phyloP scores from a whole-genome alignment of 2,888 invertebrate genomes.

The Platycnemis pennipes region DNA sequence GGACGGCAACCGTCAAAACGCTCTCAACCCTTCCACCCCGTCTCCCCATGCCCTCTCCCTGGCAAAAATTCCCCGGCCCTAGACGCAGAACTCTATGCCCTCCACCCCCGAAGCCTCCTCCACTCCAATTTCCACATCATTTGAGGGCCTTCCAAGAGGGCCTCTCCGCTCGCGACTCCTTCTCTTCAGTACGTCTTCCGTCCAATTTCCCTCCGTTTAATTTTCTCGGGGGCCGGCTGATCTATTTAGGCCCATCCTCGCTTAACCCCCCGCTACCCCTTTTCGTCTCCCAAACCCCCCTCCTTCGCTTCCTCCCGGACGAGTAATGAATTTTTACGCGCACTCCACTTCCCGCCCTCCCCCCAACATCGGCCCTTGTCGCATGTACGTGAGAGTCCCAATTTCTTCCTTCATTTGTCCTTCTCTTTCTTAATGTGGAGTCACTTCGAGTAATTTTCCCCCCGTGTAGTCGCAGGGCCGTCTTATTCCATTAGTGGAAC shows the following conservation, averaged over 20 bases:
- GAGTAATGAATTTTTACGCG: not conserved
- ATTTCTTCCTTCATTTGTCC: not conserved
- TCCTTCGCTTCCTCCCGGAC: not conserved
- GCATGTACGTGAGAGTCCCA: not conserved
- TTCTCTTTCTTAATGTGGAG: not conserved
- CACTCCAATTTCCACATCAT: not conserved
- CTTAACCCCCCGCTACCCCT: not conserved
- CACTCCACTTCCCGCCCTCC: not conserved
- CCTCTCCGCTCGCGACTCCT: not conserved
- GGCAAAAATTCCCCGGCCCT: not conserved
- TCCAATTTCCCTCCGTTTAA: conserved; percentile 29
- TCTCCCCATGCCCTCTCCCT: not conserved
- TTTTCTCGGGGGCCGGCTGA: conserved; percentile 20
- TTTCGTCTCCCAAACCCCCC: not conserved
- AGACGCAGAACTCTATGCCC: not conserved
- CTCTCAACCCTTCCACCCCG: not conserved
- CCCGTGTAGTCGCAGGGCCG: not conserved
- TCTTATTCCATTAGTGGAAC: not conserved
- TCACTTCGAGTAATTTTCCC: not conserved
- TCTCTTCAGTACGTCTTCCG: not conserved
- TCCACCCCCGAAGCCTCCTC: not conserved
- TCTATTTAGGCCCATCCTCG: conserved; percentile 6
- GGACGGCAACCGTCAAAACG: not conserved
- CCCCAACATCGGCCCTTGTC: not conserved
- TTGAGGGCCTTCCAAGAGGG: not conserved